Base-by-base conservation (phyloP, 37 sponge, comb jelly and placozoan species). In the Diacarnus erythraeanus region DNA sequence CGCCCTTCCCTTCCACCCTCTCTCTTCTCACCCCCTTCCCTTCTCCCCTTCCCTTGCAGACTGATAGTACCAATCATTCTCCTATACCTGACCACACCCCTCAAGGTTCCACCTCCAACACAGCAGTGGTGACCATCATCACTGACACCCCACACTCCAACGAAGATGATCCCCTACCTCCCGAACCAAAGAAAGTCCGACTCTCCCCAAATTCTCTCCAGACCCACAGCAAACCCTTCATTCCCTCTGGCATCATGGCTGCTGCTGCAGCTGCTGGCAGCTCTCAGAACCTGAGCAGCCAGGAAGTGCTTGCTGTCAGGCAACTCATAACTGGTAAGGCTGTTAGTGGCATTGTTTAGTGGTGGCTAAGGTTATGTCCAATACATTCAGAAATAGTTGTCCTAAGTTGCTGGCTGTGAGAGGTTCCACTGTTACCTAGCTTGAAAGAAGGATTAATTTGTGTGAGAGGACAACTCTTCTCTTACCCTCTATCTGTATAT, bases 291-390 rank as follows among this genome's bases (percentile, higher is more conserved):
- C 73, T 88, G 30, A 77, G 72, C 27, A 5, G 15, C 31, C 67
- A 74, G 23, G 89, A 89, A 57, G 89, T 83, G 60, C 17, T 36
- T 3, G 84, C 89, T 43, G 79, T 89, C 59, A 78, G 67, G 47
- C 89, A 89, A 42, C 80, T 89, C 30, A 83, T 89, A 25, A 37
- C 72, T 69, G 88, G 88, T 88, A 34, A 31, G 76, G n/a, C n/a
- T n/a, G n/a, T n/a, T n/a, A n/a, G n/a, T n/a, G n/a, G n/a, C n/a
- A n/a, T n/a, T n/a, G n/a, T n/a, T n/a, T n/a, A n/a, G n/a, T n/a
- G n/a, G n/a, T n/a, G n/a, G n/a, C n/a, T n/a, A n/a, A n/a, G n/a
- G n/a, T n/a, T n/a, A n/a, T n/a, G n/a, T n/a, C n/a, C n/a, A n/a
- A n/a, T n/a, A n/a, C n/a, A n/a, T n/a, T n/a, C n/a, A n/a, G n/a